Base-by-base conservation (phyloP, 2,888 invertebrate genomes). In the Stenodera caucasica region DNA sequence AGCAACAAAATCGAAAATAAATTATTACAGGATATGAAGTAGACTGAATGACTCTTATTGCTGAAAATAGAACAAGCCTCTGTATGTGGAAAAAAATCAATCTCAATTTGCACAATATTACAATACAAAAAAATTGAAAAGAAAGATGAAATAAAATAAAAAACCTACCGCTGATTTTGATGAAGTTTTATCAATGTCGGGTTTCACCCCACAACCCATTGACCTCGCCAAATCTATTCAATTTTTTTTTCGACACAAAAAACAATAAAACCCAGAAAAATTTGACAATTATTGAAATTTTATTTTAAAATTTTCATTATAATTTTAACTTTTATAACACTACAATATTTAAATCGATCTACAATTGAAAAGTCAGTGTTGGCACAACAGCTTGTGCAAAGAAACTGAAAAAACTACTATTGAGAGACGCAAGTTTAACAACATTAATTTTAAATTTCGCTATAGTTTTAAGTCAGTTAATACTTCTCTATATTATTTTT, bases 161-260 rank as follows among this genome's bases (percentile, higher is more conserved):
- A 23, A 49, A 56, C 60, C 32, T 53, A 60, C 60, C 56, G 45
- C 23, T 49, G 56, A 60, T 23, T 55, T 50, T 23, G 53, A 53
- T n/a, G 58, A 45, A 53, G 61, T 55, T 58, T 62, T 58, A 40
- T 37, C 49, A 56, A 59, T 63, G 63, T 59, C 23, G 56, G 55
- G 65, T 67, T 68, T 69, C 65, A 67, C 69, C 35, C 69, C 70
- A 53, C 70, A 67, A 58, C 70, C 67, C 70, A 70, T 70, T 61
- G 66, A 65, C 35, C 9, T 1, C 18, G 8, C 4, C 2, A 40
- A 40, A 9, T 40, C 40, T 18, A 18, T 40, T 18, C 40, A 9
- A 40, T 12, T 21, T 40, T 40, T 40, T 21, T 11, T 4, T 40
- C 18, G 18, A 18, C 2, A 40, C 2, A 40, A 18, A 18, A 37